Evolutionary conservation across 2,888 invertebrate species (phyloP).

Genomic region (Mycogona germanica): DNA sequence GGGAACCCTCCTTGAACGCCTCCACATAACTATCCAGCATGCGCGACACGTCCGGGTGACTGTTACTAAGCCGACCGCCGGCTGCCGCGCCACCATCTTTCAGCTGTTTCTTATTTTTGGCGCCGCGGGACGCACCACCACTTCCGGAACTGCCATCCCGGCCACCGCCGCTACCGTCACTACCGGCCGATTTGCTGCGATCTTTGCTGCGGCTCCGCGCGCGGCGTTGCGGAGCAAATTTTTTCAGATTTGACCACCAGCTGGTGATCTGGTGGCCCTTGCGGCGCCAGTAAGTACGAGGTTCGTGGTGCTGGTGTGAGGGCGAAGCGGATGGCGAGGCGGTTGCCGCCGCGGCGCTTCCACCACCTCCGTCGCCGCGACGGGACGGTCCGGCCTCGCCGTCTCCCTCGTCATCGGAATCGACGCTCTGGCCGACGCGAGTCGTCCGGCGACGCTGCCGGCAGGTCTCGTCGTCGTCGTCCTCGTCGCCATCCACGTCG

Average conservation of each 20-base stretch:
- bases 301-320: constrained; percentile 5
- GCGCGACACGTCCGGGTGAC: constrained; percentile 19
- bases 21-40: constrained; percentile 9
- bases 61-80: constrained; percentile 10
- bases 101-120: background rate
- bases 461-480: background rate
- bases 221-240: constrained; percentile 18
- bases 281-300: constrained; percentile 9
- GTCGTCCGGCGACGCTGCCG: background rate
- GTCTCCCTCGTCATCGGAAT: background rate
- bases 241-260: constrained; percentile 17
- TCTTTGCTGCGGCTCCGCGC: constrained; percentile 19
- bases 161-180: too few species aligned
- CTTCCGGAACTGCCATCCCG: background rate
- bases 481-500: background rate
- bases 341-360: too few species aligned
- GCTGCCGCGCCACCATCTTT: too few species aligned
- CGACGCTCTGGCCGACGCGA: background rate
- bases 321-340: background rate
- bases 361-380: too few species aligned
- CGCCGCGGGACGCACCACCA: too few species aligned
- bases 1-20: constrained; percentile 1
- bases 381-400: background rate
- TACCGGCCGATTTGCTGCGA: constrained; percentile 5
- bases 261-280: constrained; percentile 16